Percentiles rank a stretch among this genome's conserved stretches.
phyloP scores from a whole-genome alignment of 2,888 invertebrate genomes.

The Rhabditophanes sp. region DNA sequence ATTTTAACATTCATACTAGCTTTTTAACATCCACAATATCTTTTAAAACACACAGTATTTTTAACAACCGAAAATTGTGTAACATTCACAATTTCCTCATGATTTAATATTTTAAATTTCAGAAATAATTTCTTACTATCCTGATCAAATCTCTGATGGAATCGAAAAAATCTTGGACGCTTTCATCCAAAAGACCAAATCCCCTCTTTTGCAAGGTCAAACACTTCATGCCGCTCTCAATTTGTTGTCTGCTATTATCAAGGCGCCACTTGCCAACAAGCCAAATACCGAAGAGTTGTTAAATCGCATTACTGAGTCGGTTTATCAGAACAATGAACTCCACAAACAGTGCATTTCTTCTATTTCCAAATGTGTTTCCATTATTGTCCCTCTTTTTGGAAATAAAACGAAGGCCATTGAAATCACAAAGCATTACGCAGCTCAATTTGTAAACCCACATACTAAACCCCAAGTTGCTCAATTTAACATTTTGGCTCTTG shows the following conservation, averaged over 20 bases:
- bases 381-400: slow-evolving; percentile 59
- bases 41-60: too few relatives aligned
- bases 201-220: slow-evolving; percentile 65
- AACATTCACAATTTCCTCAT: too few relatives aligned
- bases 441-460: slow-evolving; percentile 1
- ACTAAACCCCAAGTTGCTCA: neutral
- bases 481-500: slow-evolving; percentile 80
- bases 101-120: too few relatives aligned
- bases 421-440: slow-evolving; percentile 45
- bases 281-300: slow-evolving; percentile 52
- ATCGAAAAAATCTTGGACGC: slow-evolving; percentile 3
- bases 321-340: slow-evolving; percentile 46
- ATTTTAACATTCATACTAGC: too few relatives aligned
- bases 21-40: too few relatives aligned
- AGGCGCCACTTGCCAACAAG: slow-evolving; percentile 57
- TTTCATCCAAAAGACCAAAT: slow-evolving; percentile 10
- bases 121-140: slow-evolving; percentile 1
- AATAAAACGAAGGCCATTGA: too few relatives aligned
- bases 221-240: slow-evolving; percentile 79
- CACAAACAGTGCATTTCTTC: slow-evolving; percentile 67
- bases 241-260: slow-evolving; percentile 71
- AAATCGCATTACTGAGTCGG: slow-evolving; percentile 60
- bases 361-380: slow-evolving; percentile 85
- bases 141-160: slow-evolving; percentile 5
- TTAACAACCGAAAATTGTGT: too few relatives aligned